These are phyloP conservation scores for Prunella strophiata DNA, from an alignment of 2,797 vertebrate species.

Conservation along the genomic window DNA sequence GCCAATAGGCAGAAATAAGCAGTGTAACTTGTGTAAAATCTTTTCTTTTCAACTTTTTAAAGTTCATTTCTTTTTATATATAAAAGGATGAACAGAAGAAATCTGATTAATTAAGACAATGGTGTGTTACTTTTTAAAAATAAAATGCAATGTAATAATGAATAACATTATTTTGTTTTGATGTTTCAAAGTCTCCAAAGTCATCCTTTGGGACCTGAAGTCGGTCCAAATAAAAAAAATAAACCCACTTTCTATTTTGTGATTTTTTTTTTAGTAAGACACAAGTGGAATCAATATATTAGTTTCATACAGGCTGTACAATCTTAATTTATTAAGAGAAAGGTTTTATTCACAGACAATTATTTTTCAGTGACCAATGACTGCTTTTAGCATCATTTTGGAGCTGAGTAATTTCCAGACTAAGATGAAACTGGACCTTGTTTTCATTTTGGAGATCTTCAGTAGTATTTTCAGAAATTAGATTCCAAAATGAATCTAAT, in stretches of 20 bases:
- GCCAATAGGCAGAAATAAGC: constrained; percentile 9
- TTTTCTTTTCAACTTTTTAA: background rate
- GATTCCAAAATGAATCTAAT: background rate
- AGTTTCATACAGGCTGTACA: background rate
- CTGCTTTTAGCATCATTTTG: background rate
- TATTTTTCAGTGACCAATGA: background rate
- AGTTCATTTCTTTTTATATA: background rate
- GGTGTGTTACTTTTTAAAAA: background rate
- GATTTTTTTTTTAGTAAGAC: background rate
- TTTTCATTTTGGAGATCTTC: background rate
- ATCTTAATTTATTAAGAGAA: background rate
- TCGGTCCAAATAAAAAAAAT: background rate
- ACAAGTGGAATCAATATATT: background rate
- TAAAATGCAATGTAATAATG: background rate
- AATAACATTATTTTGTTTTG: background rate
- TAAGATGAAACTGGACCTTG: background rate
- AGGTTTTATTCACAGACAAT: background rate
- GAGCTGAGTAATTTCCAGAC: background rate
- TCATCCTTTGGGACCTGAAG: background rate
- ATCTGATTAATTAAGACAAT: background rate
- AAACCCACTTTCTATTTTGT: background rate
- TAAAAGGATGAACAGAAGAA: background rate
- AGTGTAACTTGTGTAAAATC: background rate
- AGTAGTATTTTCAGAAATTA: background rate
- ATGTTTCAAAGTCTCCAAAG: background rate